Conservation (phyloP, 2,113 vertebrate genomes). For the Engraulis encrasicolus region DNA sequence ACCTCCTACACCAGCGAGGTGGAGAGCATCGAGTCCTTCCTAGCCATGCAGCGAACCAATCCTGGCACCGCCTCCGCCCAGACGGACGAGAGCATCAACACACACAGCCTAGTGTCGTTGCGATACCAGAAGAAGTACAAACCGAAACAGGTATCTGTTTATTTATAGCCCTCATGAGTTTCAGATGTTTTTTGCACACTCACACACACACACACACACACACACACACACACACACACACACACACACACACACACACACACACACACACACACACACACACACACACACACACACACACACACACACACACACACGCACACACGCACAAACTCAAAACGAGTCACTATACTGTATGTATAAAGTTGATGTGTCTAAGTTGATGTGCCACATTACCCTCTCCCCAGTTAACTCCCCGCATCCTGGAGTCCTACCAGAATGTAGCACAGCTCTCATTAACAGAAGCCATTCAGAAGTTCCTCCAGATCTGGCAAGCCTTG, state of each 20-base stretch:
- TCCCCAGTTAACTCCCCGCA: conserved; percentile 74
- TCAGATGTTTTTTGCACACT: no score
- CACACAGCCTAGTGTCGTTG: conserved; percentile 74
- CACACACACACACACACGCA: background rate
- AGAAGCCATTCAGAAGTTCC: conserved; percentile 76
- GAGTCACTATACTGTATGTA: no score
- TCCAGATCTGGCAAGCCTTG: conserved; percentile 76
- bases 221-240: background rate
- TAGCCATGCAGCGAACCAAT: conserved; percentile 70
- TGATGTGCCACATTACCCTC: background rate
- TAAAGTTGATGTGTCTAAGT: background rate
- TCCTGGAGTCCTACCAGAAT: conserved; percentile 82
- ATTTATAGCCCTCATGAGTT: background rate
- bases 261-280: background rate
- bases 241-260: background rate
- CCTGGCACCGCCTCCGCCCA: conserved; percentile 53
- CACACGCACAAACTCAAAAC: background rate
- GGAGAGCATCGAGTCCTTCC: conserved; percentile 77
- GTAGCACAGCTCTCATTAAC: conserved; percentile 74
- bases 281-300: background rate
- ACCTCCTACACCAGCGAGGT: conserved; percentile 74
- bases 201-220: background rate
- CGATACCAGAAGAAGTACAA: conserved; percentile 82
- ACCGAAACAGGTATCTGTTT: conserved; percentile 74
- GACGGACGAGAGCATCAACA: conserved; percentile 70